Evolutionary conservation across 2,797 vertebrate genomes (phyloP).

Genomic region (Tolypeutes matacus): DNA sequence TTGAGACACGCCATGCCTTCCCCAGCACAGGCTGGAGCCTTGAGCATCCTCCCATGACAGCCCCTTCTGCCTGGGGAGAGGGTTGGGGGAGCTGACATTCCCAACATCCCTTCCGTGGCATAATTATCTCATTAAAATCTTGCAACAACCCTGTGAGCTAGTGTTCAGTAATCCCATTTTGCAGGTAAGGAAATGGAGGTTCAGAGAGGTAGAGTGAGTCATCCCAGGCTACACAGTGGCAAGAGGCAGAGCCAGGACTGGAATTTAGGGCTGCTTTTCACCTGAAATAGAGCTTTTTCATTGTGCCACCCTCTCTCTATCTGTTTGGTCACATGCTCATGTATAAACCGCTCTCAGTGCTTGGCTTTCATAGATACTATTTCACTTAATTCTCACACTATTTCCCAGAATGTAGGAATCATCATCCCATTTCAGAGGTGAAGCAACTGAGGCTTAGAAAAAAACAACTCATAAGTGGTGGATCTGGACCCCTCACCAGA

Average conservation of each 20-base stretch:
- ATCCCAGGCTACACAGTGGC: neutral
- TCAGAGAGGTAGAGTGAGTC: neutral
- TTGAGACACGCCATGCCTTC: neutral
- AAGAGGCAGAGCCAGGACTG: neutral
- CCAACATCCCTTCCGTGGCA: neutral
- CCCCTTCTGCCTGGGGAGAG: neutral
- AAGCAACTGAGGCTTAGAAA: conserved; percentile 23
- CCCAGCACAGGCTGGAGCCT: neutral
- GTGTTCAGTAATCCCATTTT: neutral
- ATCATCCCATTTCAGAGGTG: neutral
- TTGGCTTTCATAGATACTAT: neutral
- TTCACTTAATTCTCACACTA: neutral
- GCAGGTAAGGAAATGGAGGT: neutral
- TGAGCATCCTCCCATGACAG: neutral
- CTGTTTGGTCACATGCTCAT: neutral
- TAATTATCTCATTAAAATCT: neutral
- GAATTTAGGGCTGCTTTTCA: neutral
- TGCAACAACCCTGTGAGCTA: neutral
- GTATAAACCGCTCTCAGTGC: neutral
- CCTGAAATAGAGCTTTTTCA: neutral
- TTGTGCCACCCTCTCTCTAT: neutral
- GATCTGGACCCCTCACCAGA: neutral
- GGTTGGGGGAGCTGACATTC: too few relatives aligned
- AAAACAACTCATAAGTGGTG: neutral
- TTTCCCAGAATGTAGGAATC: neutral